Base-by-base conservation (phyloP, 2,888 invertebrate species). In the Acanthosoma haemorrhoidale region DNA sequence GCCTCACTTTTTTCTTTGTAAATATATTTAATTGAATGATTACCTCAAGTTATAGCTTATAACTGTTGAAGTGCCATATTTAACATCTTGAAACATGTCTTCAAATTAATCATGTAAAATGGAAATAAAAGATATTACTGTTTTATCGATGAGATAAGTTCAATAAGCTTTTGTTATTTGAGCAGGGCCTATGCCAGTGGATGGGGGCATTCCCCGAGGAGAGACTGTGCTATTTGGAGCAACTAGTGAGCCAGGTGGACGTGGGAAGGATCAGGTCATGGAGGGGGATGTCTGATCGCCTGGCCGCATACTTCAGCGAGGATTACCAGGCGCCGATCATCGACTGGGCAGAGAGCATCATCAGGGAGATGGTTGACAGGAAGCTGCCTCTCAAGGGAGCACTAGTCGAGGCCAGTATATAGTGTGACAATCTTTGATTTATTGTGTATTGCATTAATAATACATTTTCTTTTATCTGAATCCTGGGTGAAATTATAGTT, bases 181-280 rank as follows among this genome's bases (percentile, higher is more conserved):
- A 18, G 2, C 16, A 67, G 51, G 31, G 57, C 8, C 29, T 67
- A 8, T 67, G 67, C n/a, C 32, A 67, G 11, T 67, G 67, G 67
- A 43, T 67, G 32, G 34, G 34, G 3, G 8, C 29, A 0, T n/a
- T n/a, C 16, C 51, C 67, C 1, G 36, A 57, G 8, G 51, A 67
- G 1, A 15, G 67, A 21, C 57, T 67, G 11, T 16, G 16, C 32
- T 39, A 57, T 31, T 18, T 67, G 11, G 67, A 67, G 18, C n/a
- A 36, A 43, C 57, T 67, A 1, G 13, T 67, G 3, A 18, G 11
- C 18, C 41, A 67, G 16, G 67, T 67, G 2, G 67, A 67, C 32
- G 21, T 51, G 2, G 36, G 29, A 4, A 43, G 57, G 2, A 57
- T 67, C 31, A 16, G 25, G 15, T 67, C 43, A 8, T 67, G 67